Evolutionary conservation across 2,113 vertebrate species (phyloP), one percentile per base, ranked within the genome.

Genomic region (Agelaius phoeniceus): DNA sequence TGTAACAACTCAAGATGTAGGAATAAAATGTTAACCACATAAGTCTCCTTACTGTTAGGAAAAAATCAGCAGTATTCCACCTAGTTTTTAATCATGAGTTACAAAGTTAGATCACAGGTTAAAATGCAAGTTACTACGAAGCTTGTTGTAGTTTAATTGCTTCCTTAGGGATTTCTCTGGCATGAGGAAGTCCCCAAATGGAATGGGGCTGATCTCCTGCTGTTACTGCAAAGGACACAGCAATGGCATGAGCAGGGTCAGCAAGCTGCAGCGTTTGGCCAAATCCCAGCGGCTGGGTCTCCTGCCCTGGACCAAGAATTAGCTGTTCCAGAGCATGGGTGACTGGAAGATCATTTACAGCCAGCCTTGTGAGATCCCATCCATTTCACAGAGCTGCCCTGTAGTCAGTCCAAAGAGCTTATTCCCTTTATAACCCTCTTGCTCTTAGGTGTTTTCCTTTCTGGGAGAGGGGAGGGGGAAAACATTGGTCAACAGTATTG

Each of bases 151-250:
- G 33, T 71, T 96, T 95, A 93, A 95, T 93, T 83, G 68, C 91
- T 93, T 96, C 85, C 76, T 86, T 18, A 31, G 88, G 61, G 92
- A 89, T 65, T 90, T 81, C 48, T 93, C 44, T 81, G 72, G 76
- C 54, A 46, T 92, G 41, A 58, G 39, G n/a, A 86, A 92, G 41
- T 78, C 31, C 65, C 39, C 17, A 46, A 1, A 20, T 57, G 52
- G 57, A 88, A 90, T 28, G 21, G 24, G 55, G 54, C 55, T 72
- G 83, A 88, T 84, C 61, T 83, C 16, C 59, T 93, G 75, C 44
- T 63, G 8, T 67, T 84, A 33, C 63, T 78, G 68, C 61, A 43
- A 37, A 69, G 48, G 52, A 57, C 67, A 61, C 27, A 61, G 28
- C 33, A 90, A 84, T 54, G 77, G 49, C 74, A 84, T 0, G 1